Evolutionary conservation across 2,797 vertebrate genomes (phyloP), one percentile per base, ranked within the genome.

Genomic region (Uromys caudimaculatus): DNA sequence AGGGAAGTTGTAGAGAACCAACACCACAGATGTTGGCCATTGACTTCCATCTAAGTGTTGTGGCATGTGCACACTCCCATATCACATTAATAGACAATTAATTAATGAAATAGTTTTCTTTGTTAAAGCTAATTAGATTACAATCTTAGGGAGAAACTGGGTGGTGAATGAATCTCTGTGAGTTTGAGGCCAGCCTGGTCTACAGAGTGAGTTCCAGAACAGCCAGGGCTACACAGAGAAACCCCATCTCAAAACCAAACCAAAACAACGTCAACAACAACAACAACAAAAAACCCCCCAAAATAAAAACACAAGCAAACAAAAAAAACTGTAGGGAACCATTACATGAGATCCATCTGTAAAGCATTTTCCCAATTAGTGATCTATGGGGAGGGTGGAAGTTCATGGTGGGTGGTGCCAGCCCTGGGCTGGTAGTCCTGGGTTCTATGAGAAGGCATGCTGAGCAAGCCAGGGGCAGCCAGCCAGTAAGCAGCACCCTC

Each of bases 101-200:
- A 62, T 62, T 52, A 69, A n/a, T 50, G 62, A 67, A 88, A 79
- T 76, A 85, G 79, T 95, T 90, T 92, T 95, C 27, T 77, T 91
- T 77, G 38, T 89, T 94, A 60, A 29, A 58, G 21, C 24, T 85
- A 78, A 73, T 76, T 93, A 88, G 29, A 85, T 58, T 88, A 62
- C 93, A 91, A 86, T 60, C n/a, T 81, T 86, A 69, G 50, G 24
- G 44, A 64, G 62, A 82, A 52, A 52, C n/a, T 44, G 3, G 23
- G 38, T 75, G 73, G 73, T 44, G 73, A 75, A 44, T 75, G n/a
- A 69, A 21, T 71, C 35, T 69, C 73, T 75, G 19, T 24, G 23
- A 75, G 4, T 44, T 44, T 44, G 41, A 44, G 38, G 73, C 73
- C 38, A 41, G 38, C 38, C n/a, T n/a, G n/a, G n/a, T n/a, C n/a